A percentile compares a stretch with the other conserved stretches of the same genome.
Conservation (phyloP, 2,113 vertebrate species). For the Corvus hawaiiensis region DNA sequence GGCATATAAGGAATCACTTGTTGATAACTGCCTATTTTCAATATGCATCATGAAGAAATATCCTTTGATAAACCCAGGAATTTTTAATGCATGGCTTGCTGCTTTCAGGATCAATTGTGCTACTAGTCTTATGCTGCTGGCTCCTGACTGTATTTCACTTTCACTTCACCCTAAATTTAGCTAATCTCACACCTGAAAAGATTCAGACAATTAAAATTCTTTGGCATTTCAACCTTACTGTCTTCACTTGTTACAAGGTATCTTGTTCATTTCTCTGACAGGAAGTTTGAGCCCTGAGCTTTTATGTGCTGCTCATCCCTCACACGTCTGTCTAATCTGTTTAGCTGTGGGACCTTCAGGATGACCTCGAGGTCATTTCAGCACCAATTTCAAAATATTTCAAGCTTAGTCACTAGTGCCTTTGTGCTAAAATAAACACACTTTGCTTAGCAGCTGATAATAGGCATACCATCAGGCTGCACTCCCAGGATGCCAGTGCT, state of each 20-base stretch:
- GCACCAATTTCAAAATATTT: neutral
- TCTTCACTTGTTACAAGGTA: neutral
- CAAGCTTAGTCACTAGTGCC: neutral
- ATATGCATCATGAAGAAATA: neutral
- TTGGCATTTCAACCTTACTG: neutral
- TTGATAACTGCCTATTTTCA: neutral
- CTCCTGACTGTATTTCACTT: neutral
- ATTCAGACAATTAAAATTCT: neutral
- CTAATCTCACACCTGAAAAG: neutral
- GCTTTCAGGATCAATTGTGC: neutral
- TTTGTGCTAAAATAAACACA: slow-evolving; percentile 4
- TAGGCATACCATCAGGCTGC: neutral
- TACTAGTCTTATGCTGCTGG: neutral
- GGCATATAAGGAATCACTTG: neutral
- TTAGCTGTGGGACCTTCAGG: neutral
- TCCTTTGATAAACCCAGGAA: neutral
- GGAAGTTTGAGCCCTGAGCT: neutral
- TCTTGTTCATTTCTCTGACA: neutral
- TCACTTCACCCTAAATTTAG: neutral
- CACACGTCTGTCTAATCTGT: neutral
- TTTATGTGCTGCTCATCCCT: neutral
- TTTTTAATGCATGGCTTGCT: neutral
- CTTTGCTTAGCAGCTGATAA: neutral
- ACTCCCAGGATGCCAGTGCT: neutral
- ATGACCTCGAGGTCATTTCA: neutral